phyloP scores from a whole-genome alignment of 2,888 invertebrate species.

The Serripes groenlandicus region DNA sequence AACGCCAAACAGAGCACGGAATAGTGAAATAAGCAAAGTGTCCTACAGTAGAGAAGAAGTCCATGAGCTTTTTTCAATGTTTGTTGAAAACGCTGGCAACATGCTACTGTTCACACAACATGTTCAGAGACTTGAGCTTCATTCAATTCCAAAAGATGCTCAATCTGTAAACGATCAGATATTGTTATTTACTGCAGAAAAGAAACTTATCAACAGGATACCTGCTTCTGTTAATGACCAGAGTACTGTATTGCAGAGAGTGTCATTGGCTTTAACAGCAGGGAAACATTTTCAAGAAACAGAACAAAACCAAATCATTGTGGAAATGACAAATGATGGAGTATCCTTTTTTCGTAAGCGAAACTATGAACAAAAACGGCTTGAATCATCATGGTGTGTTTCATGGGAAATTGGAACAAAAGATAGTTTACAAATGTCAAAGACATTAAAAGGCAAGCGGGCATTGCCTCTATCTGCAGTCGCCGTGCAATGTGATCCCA shows the following conservation, averaged over 20 bases:
- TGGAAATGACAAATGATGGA: not conserved
- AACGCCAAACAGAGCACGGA: slow-evolving; percentile 74
- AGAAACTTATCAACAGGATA: not conserved
- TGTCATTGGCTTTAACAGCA: not conserved
- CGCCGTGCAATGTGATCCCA: slow-evolving; percentile 70
- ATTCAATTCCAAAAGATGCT: slow-evolving; percentile 66
- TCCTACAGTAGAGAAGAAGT: slow-evolving; percentile 77
- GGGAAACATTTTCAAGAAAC: not conserved
- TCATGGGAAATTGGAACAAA: slow-evolving; percentile 48
- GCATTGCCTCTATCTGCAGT: slow-evolving; percentile 74
- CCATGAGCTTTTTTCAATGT: slow-evolving; percentile 73
- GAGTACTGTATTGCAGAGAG: slow-evolving; percentile 1
- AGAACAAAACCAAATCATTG: not conserved
- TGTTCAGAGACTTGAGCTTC: slow-evolving; percentile 75
- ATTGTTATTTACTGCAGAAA: not conserved
- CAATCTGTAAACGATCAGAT: not conserved
- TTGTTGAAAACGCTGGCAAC: slow-evolving; percentile 77
- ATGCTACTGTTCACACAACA: slow-evolving; percentile 84
- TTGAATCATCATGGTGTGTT: slow-evolving; percentile 29
- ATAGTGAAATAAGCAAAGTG: slow-evolving; percentile 77
- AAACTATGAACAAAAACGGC: not conserved
- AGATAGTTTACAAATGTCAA: slow-evolving; percentile 13
- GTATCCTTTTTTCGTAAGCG: not conserved
- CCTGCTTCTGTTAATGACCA: not conserved
- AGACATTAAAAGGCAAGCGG: slow-evolving; percentile 20